These are phyloP conservation scores for Rapana venosa DNA, from an alignment of 2,888 invertebrate species.

Conservation along the genomic window DNA sequence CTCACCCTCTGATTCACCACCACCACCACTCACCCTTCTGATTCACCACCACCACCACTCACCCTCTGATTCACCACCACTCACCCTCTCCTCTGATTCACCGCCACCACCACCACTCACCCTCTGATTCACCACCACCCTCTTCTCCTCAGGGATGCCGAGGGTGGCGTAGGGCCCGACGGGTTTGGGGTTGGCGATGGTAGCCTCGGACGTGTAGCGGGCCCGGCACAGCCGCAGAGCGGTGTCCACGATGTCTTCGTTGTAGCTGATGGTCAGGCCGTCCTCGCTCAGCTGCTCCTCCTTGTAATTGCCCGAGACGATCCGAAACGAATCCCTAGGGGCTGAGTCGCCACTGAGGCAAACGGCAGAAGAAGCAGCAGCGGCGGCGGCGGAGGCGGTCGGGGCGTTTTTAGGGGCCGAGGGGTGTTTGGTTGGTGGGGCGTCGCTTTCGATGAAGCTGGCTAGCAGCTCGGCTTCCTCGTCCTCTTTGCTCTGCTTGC, in stretches of 20 bases:
- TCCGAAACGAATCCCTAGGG: too few species aligned
- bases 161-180: background rate
- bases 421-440: background rate
- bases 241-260: background rate
- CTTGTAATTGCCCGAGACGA: background rate
- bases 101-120: constrained; percentile 7
- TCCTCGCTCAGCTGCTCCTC: background rate
- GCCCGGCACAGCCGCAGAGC: background rate
- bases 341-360: too few species aligned
- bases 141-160: background rate
- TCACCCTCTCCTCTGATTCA: too few species aligned
- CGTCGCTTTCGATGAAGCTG: background rate
- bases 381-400: background rate
- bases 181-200: background rate
- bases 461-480: background rate
- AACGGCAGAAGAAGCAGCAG: too few species aligned
- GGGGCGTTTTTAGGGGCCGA: too few species aligned
- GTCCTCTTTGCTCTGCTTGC: background rate
- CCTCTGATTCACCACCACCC: background rate
- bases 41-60: too few species aligned
- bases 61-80: too few species aligned
- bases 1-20: too few species aligned
- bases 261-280: background rate
- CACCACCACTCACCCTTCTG: too few species aligned
- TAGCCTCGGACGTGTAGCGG: background rate